phyloP scores from a whole-genome alignment of 1,140 invertebrate genomes.

The Metaphire vulgaris region DNA sequence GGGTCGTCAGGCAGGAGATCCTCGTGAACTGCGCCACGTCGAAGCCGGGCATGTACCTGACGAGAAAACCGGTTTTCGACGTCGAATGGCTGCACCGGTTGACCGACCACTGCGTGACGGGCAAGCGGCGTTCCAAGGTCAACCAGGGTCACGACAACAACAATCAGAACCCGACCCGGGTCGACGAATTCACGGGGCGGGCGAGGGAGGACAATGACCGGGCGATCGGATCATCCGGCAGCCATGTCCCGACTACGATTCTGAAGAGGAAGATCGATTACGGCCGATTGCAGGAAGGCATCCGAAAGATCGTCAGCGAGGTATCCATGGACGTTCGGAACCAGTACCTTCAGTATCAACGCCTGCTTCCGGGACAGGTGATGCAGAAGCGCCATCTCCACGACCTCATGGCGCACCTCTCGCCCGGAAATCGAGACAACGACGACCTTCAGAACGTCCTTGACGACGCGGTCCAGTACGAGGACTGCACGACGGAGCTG shows the following conservation, averaged over 20 bases:
- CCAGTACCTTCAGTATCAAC: slow-evolving; percentile 1
- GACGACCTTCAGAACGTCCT: slow-evolving; percentile 10
- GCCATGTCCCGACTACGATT: not conserved
- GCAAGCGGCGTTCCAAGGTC: not conserved
- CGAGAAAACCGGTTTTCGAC: slow-evolving; percentile 2
- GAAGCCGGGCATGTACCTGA: not conserved
- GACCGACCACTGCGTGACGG: not conserved
- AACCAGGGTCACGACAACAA: not conserved
- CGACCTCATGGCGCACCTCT: slow-evolving; percentile 1
- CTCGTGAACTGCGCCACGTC: slow-evolving; percentile 5
- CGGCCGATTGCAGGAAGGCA: slow-evolving; percentile 17
- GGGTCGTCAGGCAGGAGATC: not conserved
- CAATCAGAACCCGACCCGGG: not conserved
- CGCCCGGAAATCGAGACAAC: slow-evolving; percentile 13
- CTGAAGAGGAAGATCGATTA: slow-evolving; percentile 17
- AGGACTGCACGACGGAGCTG: slow-evolving; percentile 1
- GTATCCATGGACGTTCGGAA: slow-evolving; percentile 14
- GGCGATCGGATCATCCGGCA: not conserved
- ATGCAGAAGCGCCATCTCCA: slow-evolving; percentile 9
- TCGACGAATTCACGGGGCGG: not conserved
- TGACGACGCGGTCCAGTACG: slow-evolving; percentile 6
- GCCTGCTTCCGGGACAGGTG: not conserved
- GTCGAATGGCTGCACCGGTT: slow-evolving; percentile 13
- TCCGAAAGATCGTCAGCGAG: slow-evolving; percentile 14
- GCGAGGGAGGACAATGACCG: not conserved